These are phyloP conservation scores for Pristiophorus japonicus DNA, from an alignment of 2,113 vertebrate species.

Conservation along the genomic window DNA sequence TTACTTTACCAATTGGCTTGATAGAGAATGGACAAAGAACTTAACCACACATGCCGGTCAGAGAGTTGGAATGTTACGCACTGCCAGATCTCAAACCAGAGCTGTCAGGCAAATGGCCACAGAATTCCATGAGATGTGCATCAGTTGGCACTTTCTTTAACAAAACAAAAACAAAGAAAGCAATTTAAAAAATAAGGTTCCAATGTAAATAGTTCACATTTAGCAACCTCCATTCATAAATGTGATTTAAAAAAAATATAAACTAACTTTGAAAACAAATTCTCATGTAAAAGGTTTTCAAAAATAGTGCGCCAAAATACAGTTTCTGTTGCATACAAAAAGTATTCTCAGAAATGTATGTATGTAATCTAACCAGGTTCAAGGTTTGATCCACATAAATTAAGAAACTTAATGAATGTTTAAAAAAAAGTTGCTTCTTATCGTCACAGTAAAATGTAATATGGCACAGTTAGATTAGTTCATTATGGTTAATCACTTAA, in stretches of 20 bases:
- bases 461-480: neutral
- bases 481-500: neutral
- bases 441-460: neutral
- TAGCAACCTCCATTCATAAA: slow-evolving; percentile 30
- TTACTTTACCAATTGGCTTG: neutral
- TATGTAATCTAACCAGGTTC: neutral
- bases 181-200: neutral
- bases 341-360: neutral
- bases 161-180: slow-evolving; percentile 28
- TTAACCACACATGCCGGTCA: slow-evolving; percentile 17
- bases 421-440: neutral
- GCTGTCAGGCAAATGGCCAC: slow-evolving; percentile 19
- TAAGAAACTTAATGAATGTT: neutral
- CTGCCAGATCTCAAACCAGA: slow-evolving; percentile 22
- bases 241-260: neutral
- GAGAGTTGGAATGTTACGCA: slow-evolving; percentile 27
- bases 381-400: neutral
- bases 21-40: slow-evolving; percentile 15
- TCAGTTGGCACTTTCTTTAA: slow-evolving; percentile 27
- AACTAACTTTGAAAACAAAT: neutral
- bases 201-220: neutral
- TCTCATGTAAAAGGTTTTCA: neutral
- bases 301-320: neutral
- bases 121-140: slow-evolving; percentile 26
- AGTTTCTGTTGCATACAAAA: neutral